Evolutionary conservation across 2,113 vertebrate species (phyloP), one percentile per base, ranked within the genome.

Genomic region (Podilymbus podiceps): DNA sequence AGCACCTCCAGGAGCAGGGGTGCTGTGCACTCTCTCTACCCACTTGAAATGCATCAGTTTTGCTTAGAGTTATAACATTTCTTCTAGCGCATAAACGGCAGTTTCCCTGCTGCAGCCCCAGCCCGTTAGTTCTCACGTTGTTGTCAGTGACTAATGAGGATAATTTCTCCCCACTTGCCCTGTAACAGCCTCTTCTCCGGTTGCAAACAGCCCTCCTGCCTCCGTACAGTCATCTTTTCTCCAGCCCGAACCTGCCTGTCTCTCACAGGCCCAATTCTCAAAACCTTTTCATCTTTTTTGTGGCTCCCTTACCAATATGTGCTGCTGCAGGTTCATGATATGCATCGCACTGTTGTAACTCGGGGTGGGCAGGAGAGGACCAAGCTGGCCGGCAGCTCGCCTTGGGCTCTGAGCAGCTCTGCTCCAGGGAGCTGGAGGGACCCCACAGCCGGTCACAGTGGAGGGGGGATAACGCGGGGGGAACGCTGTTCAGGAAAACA

Each of bases 131-230:
- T 59, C 79, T 86, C 50, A 2, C 0, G 0, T 40, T 63, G 67
- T 21, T 81, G 91, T 52, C 69, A 62, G 40, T 59, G 84, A 89
- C 71, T 91, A 78, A 85, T 38, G 81, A 58, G 55, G 71, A 80
- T 46, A 72, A 88, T 94, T 91, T 66, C 73, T 82, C 63, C 77
- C 67, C 33, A 6, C 33, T 62, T 88, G 78, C 62, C 71, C 84
- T 0, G 0, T 23, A 78, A 74, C 58, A 85, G 81, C 47, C 47
- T 88, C 88, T 78, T 22, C 49, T 94, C 85, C 55, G 35, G 76
- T 44, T 78, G 79, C 93, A 33, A 76, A 53, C 55, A 42, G 60
- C 92, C 28, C 58, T 84, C 78, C 63, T 58, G 77, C 55, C 64
- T 64, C 75, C 4, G 3, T 25, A 9, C 56, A 76, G 30, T 50